Conservation (phyloP, 2,797 vertebrate genomes). For the Euphonia xanthogaster region DNA sequence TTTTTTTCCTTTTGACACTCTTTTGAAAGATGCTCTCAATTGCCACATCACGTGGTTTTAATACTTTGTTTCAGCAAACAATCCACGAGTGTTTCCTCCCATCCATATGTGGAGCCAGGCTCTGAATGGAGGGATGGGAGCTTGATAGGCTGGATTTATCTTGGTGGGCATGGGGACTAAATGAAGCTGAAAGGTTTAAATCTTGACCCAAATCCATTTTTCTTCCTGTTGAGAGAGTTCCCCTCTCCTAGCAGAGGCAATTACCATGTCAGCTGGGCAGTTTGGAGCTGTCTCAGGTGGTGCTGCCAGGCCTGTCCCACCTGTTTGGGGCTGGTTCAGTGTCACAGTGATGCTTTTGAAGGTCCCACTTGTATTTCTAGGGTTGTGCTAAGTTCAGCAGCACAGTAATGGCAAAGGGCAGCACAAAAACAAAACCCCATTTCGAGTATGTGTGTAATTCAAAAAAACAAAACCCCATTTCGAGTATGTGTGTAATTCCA, state of each 20-base stretch:
- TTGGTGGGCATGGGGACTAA: neutral
- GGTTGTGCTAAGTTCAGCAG: neutral
- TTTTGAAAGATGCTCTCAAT: neutral
- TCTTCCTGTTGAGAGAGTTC: neutral
- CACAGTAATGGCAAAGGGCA: neutral
- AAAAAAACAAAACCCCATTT: neutral
- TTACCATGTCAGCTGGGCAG: neutral
- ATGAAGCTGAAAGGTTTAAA: neutral
- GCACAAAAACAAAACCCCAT: neutral
- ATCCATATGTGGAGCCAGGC: neutral
- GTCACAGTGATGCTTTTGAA: neutral
- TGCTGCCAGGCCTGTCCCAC: neutral
- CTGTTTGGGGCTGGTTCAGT: rapidly evolving
- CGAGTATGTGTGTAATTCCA: neutral
- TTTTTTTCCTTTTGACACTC: neutral
- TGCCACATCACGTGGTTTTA: neutral
- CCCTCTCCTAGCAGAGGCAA: neutral
- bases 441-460: neutral
- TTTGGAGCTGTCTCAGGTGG: neutral
- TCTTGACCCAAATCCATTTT: neutral
- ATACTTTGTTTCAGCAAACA: neutral
- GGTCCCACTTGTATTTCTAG: neutral
- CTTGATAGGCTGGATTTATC: neutral
- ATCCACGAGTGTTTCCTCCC: neutral
- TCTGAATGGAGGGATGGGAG: neutral